Base-by-base conservation (phyloP, 2,888 invertebrate species). In the Drymonia ruficornis region DNA sequence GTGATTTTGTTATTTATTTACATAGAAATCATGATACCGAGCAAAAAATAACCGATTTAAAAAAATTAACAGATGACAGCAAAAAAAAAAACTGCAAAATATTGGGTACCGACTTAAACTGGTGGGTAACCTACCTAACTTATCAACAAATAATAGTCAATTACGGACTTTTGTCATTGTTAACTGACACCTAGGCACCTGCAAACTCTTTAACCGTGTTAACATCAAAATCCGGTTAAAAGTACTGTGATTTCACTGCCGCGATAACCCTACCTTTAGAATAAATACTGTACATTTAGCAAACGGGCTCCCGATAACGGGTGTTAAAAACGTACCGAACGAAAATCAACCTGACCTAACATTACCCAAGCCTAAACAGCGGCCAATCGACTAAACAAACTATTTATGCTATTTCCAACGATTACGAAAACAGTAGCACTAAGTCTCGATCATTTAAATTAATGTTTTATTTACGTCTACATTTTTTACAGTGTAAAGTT, bases 391-490 rank as follows among this genome's bases (percentile, higher is more conserved):
- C 53, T 59, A 70, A 67, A 67, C 65, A 70, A 67, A 69, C 72
- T 68, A 61, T 70, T 66, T 64, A 72, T 72, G 70, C 67, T 70
- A 70, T 72, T 72, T 70, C 54, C 50, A 65, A 61, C 53, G 55
- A 70, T 72, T 63, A 55, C 62, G 56, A 61, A 54, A 59, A 46
- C 47, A 47, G 56, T 54, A 59, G 48, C 59, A 68, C 61, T 69
- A 70, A 70, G 62, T 72, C 70, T 70, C 59, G 59, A 72, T 67
- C 70, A 63, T 55, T 65, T 54, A 64, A 72, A 70, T 70, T 72
- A 70, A 70, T 72, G 70, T 58, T 70, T 72, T 70, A 70, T 70
- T 70, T 70, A 70, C 62, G 65, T 72, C 64, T 70, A 65, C 60
- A 70, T 72, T 70, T 70, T 70, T 67, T 67, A 50, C 50, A 52